Conservation (phyloP, 2,888 invertebrate genomes). For the Conistra vaccinii region DNA sequence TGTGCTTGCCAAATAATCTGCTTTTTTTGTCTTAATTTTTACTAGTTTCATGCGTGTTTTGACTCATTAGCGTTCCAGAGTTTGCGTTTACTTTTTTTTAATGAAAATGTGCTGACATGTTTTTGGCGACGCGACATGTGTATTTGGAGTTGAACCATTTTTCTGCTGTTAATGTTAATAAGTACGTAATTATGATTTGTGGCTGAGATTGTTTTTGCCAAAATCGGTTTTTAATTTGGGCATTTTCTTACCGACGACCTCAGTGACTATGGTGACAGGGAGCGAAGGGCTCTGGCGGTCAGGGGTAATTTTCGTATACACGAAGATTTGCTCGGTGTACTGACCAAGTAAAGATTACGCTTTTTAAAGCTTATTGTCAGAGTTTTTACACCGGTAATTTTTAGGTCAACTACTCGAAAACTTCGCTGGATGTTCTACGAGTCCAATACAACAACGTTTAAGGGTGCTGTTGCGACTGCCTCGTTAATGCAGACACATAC, state of each 20-base stretch:
- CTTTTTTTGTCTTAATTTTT: conserved; percentile 25
- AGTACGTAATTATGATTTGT: neutral
- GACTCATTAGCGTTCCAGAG: conserved; percentile 11
- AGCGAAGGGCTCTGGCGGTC: too few relatives aligned
- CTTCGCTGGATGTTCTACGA: neutral
- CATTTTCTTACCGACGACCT: too few relatives aligned
- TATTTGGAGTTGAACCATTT: neutral
- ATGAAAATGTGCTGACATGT: conserved; percentile 1
- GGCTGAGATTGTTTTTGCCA: neutral
- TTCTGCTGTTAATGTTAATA: neutral
- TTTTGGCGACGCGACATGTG: neutral
- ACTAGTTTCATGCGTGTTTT: conserved; percentile 40
- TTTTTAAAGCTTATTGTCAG: too few relatives aligned
- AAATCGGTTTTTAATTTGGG: neutral
- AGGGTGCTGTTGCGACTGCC: neutral
- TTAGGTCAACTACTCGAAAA: too few relatives aligned
- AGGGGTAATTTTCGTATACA: too few relatives aligned
- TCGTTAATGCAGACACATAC: neutral
- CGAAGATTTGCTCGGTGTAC: too few relatives aligned
- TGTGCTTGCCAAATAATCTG: conserved; percentile 42
- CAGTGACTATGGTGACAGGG: too few relatives aligned
- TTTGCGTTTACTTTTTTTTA: conserved; percentile 19
- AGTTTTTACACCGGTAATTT: too few relatives aligned
- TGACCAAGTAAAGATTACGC: too few relatives aligned
- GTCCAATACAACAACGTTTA: neutral